Evolutionary conservation across 2,113 vertebrate genomes (phyloP).

Genomic region (Acinonyx jubatus): DNA sequence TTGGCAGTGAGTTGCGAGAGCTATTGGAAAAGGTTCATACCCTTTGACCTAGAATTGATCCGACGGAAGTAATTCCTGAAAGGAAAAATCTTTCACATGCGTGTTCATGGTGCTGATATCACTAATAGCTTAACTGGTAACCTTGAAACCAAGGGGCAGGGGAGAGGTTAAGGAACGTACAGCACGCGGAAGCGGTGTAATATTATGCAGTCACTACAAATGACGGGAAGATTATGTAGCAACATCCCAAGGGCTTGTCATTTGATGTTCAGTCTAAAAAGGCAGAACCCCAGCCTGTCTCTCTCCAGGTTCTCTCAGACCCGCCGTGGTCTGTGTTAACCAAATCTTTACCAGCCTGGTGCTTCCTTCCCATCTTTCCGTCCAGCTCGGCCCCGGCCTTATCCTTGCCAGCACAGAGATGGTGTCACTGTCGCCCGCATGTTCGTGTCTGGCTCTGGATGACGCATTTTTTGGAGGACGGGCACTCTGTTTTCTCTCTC

Average conservation of each 20-base stretch:
- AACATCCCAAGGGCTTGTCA: neutral
- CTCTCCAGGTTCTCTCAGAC: neutral
- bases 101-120: neutral
- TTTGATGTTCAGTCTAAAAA: neutral
- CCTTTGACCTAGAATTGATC: constrained; percentile 19
- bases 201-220: constrained; percentile 9
- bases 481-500: neutral
- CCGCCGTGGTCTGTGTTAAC: neutral
- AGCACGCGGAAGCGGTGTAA: neutral
- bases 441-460: neutral
- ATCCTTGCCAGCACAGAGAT: fast-evolving
- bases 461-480: neutral
- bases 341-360: neutral
- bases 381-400: neutral
- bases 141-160: constrained; percentile 22
- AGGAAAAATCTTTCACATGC: neutral
- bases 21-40: neutral
- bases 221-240: neutral
- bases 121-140: neutral
- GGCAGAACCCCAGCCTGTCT: neutral
- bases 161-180: neutral
- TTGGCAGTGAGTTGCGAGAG: neutral
- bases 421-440: neutral
- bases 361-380: neutral
- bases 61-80: neutral